Conservation (phyloP, 2,888 invertebrate genomes). For the Cheilosia grossa region DNA sequence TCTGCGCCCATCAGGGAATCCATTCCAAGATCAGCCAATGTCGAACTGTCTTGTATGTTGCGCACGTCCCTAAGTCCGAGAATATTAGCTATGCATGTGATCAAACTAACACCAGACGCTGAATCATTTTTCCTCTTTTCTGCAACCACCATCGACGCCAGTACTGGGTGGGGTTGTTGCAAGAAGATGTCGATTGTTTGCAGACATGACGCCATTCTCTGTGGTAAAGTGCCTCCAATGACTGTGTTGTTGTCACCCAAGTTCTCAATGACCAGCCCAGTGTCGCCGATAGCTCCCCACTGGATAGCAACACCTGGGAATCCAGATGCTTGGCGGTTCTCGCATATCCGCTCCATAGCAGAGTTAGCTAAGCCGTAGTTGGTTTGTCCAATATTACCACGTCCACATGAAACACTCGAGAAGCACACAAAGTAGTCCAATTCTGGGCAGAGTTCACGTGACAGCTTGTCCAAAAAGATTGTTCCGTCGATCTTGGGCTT, state of each 20-base stretch:
- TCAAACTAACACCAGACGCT: constrained; percentile 86
- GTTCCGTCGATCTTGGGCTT: constrained; percentile 94
- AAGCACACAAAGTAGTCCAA: constrained; percentile 97
- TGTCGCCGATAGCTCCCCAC: constrained; percentile 99
- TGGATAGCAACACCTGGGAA: constrained; percentile 96
- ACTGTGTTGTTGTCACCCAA: constrained; percentile 95
- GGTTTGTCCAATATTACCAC: constrained; percentile 97
- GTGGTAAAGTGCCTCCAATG: constrained; percentile 97
- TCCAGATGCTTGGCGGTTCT: constrained; percentile 91
- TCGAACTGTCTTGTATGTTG: constrained; percentile 89
- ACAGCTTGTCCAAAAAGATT: constrained; percentile 90
- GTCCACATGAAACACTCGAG: constrained; percentile 98
- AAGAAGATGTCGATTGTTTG: constrained; percentile 94
- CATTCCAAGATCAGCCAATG: constrained; percentile 97
- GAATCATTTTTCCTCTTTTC: constrained; percentile 89
- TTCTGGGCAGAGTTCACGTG: constrained; percentile 90
- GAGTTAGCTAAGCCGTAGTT: constrained; percentile 99
- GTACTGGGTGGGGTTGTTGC: constrained; percentile 93
- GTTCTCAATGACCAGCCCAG: constrained; percentile 94
- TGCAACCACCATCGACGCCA: constrained; percentile 93
- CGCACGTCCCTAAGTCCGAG: constrained; percentile 94
- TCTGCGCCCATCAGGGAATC: constrained; percentile 99
- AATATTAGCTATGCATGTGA: constrained; percentile 93
- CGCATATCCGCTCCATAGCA: constrained; percentile 97
- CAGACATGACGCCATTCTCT: constrained; percentile 97